A percentile compares a stretch with the other conserved stretches of the same genome.
These are phyloP conservation scores for Gymnocephalus cernua DNA, from an alignment of 2,113 vertebrate species.

Conservation along the genomic window DNA sequence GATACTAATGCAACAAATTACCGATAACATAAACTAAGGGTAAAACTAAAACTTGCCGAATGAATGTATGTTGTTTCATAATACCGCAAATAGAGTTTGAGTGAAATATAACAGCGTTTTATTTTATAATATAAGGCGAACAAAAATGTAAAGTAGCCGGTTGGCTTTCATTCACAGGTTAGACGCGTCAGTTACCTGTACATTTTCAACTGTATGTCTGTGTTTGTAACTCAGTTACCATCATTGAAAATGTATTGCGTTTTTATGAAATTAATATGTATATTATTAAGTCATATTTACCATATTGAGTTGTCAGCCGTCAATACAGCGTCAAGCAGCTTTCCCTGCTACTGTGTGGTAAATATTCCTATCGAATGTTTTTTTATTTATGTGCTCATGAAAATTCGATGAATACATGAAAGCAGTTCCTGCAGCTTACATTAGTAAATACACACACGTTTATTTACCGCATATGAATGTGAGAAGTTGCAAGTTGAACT, in stretches of 20 bases:
- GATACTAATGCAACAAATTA: not conserved
- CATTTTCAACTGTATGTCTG: not conserved
- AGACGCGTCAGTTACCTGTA: not conserved
- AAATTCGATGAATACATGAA: not conserved
- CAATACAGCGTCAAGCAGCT: not conserved
- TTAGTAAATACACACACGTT: not conserved
- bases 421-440: not conserved
- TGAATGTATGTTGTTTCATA: not conserved
- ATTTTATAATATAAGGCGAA: not conserved
- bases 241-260: not conserved
- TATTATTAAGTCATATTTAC: not conserved
- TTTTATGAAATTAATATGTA: not conserved
- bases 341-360: not conserved
- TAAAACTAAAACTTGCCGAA: not conserved
- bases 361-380: slow-evolving; percentile 21
- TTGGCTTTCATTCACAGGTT: not conserved
- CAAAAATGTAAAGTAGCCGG: not conserved
- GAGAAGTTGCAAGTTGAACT: too few relatives aligned
- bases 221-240: not conserved
- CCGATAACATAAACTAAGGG: not conserved
- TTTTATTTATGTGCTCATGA: not conserved
- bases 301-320: not conserved
- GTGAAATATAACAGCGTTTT: not conserved
- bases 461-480: not conserved
- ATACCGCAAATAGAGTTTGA: not conserved